Evolutionary conservation across 2,113 vertebrate genomes (phyloP).

Genomic region (Salvator merianae): DNA sequence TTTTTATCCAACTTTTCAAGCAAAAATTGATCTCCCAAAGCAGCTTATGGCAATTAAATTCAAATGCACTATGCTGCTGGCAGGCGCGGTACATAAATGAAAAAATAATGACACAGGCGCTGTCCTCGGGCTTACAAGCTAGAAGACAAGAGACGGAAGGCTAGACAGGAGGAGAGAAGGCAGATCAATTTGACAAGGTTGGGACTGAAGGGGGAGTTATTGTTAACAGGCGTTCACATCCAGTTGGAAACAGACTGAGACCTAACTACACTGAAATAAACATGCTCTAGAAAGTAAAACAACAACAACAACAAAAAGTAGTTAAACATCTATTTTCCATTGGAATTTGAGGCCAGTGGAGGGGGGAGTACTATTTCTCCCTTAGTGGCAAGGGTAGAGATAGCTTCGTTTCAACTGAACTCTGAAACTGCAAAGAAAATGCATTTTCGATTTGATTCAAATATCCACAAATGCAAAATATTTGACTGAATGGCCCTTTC

Average conservation of each 20-base stretch:
- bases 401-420: no score
- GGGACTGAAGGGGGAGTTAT: not conserved
- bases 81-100: not conserved
- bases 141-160: not conserved
- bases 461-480: no score
- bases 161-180: not conserved
- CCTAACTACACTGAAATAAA: not conserved
- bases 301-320: no score
- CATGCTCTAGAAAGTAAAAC: not conserved
- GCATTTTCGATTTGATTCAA: no score
- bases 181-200: not conserved
- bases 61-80: not conserved
- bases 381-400: no score
- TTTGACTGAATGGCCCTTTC: no score
- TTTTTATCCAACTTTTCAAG: not conserved
- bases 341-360: no score
- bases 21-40: not conserved
- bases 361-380: no score
- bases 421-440: no score
- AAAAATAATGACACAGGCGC: not conserved
- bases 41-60: not conserved
- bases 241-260: not conserved
- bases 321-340: no score
- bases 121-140: not conserved
- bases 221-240: not conserved